Conservation (phyloP, 2,888 invertebrate genomes). For the Orthosia gracilis region DNA sequence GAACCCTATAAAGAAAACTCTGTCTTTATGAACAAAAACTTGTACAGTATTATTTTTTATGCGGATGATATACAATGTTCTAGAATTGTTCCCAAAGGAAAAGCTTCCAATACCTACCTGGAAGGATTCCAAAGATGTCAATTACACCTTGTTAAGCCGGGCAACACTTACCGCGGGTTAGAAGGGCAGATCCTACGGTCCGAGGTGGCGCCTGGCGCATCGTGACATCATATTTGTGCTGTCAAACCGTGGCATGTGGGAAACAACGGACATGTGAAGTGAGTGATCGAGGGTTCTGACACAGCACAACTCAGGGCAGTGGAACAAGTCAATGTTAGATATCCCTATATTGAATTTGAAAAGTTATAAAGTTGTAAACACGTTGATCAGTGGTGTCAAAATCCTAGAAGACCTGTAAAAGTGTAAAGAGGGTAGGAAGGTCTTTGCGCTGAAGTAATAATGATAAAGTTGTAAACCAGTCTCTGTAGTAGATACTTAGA, state of each 20-base stretch:
- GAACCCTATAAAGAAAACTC: no score
- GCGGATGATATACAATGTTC: not conserved
- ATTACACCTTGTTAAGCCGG: conserved; percentile 29
- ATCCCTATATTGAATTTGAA: not conserved
- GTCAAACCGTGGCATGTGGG: conserved; percentile 70
- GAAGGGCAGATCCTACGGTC: conserved; percentile 36
- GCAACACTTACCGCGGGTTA: conserved; percentile 35
- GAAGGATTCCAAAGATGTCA: not conserved
- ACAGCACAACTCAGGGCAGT: conserved; percentile 43
- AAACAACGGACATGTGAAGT: conserved; percentile 64
- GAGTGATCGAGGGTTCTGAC: conserved; percentile 53
- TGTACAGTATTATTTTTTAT: no score
- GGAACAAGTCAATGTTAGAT: conserved; percentile 1
- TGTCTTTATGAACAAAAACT: no score
- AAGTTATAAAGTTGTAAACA: not conserved
- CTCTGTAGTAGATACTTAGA: no score
- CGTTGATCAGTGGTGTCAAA: no score
- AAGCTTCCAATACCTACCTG: not conserved
- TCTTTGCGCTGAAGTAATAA: no score
- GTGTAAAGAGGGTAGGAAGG: no score
- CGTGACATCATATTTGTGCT: conserved; percentile 69
- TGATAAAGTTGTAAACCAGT: no score
- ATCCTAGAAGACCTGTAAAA: no score
- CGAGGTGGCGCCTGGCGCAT: conserved; percentile 61
- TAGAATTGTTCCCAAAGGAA: not conserved